phyloP scores from a whole-genome alignment of 2,888 invertebrate genomes.

The Parelbella ahira region DNA sequence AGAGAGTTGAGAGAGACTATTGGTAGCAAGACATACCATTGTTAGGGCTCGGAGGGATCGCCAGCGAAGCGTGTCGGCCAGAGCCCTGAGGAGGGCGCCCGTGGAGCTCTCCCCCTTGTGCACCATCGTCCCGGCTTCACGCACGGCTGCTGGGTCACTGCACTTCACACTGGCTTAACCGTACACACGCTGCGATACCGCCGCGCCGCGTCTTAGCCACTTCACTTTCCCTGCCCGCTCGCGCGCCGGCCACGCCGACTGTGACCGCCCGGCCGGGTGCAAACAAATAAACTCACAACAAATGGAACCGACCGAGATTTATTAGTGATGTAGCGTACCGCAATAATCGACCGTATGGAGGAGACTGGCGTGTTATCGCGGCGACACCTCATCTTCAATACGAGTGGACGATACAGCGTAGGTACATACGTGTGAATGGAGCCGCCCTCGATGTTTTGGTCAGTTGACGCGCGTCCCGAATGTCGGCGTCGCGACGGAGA shows the following conservation, averaged over 20 bases:
- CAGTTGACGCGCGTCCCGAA: slow-evolving; percentile 65
- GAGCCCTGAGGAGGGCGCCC: slow-evolving; percentile 66
- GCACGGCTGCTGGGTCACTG: slow-evolving; percentile 72
- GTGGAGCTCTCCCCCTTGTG: slow-evolving; percentile 70
- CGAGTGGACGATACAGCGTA: slow-evolving; percentile 56
- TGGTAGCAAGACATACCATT: slow-evolving; percentile 55
- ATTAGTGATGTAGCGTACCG: slow-evolving; percentile 52
- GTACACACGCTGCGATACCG: slow-evolving; percentile 32
- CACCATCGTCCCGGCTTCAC: slow-evolving; percentile 74
- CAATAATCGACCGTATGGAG: slow-evolving; percentile 73
- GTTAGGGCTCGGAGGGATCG: slow-evolving; percentile 59
- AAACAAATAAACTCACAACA: slow-evolving; percentile 6
- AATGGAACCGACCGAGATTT: slow-evolving; percentile 17
- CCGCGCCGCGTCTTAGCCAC: slow-evolving; percentile 8
- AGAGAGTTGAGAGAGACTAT: slow-evolving; percentile 18
- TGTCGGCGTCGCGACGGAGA: slow-evolving; percentile 42
- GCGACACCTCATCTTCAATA: slow-evolving; percentile 68
- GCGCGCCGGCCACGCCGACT: slow-evolving; percentile 3
- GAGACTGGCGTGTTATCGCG: slow-evolving; percentile 74
- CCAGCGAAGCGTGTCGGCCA: slow-evolving; percentile 72
- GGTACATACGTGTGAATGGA: slow-evolving; percentile 64
- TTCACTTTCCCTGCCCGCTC: slow-evolving; percentile 30
- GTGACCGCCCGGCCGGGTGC: slow-evolving; percentile 9
- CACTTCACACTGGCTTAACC: slow-evolving; percentile 42
- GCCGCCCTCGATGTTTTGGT: slow-evolving; percentile 64